Base-by-base conservation (phyloP, 2,113 vertebrate species). In the Ameiurus melas region DNA sequence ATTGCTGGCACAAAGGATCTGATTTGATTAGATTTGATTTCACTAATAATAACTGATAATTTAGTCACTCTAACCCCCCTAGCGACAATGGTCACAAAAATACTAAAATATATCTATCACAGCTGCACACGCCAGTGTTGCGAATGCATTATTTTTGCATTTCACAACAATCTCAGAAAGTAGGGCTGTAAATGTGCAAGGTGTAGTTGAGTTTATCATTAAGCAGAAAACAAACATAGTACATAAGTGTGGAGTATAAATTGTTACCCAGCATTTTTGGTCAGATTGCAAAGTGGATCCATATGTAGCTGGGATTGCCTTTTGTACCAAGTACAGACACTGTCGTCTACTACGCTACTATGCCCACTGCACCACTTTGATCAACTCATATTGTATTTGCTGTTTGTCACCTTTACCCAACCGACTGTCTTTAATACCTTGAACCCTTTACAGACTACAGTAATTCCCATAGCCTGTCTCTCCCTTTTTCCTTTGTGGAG, bases 161-260 rank as follows among this genome's bases (percentile, higher is more conserved):
- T 77, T 39, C 73, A 47, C 12, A 8, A 16, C 39, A 51, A 53
- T n/a, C 25, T n/a, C 25, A n/a, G n/a, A 20, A 51, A n/a, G 43
- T n/a, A 51, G 75, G 47, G 5, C 47, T 78, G 53, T 47, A 53
- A 78, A 13, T 16, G 25, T 51, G 25, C 20, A 43, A 43, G 43
- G 25, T n/a, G 13, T 53, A 78, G 1, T 25, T 3, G 10, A 75
- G 71, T 78, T 51, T n/a, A 53, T 78, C 12, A 51, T 78, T 78
- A 78, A 78, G n/a, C 43, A 78, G 75, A 78, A 78, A 78, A 78
- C 47, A 78, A 78, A 78, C 75, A 33, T 19, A 47, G 73, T 77
- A 8, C 39, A 73, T 73, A 22, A 73, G 17, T 43, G 70, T 73
- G 36, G 17, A 39, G 19, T 73, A 36, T 7, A 53, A 53, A 79